A percentile compares a stretch with the other conserved stretches of the same genome.
These are phyloP conservation scores for Harpagifer antarcticus DNA, from an alignment of 2,797 vertebrate genomes.

Conservation along the genomic window DNA sequence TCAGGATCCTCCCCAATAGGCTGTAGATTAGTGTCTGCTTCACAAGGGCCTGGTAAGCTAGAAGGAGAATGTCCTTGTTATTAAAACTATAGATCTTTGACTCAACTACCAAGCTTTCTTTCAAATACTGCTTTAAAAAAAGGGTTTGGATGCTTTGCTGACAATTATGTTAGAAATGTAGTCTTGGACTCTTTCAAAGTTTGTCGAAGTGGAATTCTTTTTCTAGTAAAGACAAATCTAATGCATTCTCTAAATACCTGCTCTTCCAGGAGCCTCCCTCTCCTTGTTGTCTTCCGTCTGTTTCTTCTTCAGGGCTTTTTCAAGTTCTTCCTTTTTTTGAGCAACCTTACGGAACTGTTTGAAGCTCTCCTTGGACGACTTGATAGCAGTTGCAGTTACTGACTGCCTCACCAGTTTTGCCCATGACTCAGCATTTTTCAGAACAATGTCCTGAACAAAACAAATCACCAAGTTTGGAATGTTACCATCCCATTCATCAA, in stretches of 20 bases:
- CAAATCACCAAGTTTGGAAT: neutral
- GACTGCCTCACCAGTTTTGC: slow-evolving; percentile 85
- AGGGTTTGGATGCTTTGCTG: neutral
- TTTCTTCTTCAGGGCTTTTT: slow-evolving; percentile 80
- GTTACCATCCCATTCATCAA: too few species aligned
- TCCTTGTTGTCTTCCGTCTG: slow-evolving; percentile 68
- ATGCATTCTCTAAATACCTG: slow-evolving; percentile 75
- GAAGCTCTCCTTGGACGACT: slow-evolving; percentile 91
- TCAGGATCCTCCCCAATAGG: slow-evolving; percentile 50
- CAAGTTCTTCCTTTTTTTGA: slow-evolving; percentile 87
- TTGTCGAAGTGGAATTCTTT: neutral
- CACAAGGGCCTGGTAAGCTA: slow-evolving; percentile 45
- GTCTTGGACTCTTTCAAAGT: neutral
- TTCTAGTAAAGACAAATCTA: neutral
- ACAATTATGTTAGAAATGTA: neutral
- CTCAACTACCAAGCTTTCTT: neutral
- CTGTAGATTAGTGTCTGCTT: slow-evolving; percentile 33
- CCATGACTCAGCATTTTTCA: slow-evolving; percentile 91
- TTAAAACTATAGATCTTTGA: neutral
- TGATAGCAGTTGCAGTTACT: slow-evolving; percentile 77
- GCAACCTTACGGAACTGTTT: slow-evolving; percentile 90
- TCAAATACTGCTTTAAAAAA: neutral
- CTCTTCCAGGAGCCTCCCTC: slow-evolving; percentile 66
- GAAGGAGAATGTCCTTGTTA: slow-evolving; percentile 18
- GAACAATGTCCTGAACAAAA: slow-evolving; percentile 84